Percentiles rank a stretch among this genome's conserved stretches.
Conservation (phyloP, 2,888 invertebrate genomes). For the Tachina fera region DNA sequence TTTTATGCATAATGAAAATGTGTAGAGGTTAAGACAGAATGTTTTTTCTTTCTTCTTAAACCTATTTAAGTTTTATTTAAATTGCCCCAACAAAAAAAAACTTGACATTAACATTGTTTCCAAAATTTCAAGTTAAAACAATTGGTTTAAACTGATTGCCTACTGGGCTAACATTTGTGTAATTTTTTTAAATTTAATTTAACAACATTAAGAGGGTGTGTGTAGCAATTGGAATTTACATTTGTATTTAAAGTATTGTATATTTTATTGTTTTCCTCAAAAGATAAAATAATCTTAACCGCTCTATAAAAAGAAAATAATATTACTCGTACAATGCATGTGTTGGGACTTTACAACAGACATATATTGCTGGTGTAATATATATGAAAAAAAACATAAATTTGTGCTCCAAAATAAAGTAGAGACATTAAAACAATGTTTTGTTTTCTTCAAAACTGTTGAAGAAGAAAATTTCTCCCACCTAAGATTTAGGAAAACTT, state of each 20-base stretch:
- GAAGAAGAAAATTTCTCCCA: slow-evolving; percentile 49
- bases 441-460: not conserved
- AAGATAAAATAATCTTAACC: slow-evolving; percentile 41
- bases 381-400: not conserved
- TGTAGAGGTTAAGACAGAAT: not conserved
- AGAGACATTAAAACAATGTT: not conserved
- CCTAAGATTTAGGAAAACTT: slow-evolving; percentile 2
- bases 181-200: slow-evolving; percentile 7
- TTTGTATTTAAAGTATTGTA: slow-evolving; percentile 16
- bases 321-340: slow-evolving; percentile 27
- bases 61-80: not conserved
- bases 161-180: slow-evolving; percentile 67
- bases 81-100: not conserved
- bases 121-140: slow-evolving; percentile 52
- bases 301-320: not conserved
- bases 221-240: slow-evolving; percentile 61
- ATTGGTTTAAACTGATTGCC: slow-evolving; percentile 69
- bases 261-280: not conserved
- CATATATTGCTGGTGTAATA: slow-evolving; percentile 10
- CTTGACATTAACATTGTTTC: slow-evolving; percentile 64
- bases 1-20: no score
- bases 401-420: slow-evolving; percentile 63
- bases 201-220: slow-evolving; percentile 60
- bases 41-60: not conserved
- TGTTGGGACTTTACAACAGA: slow-evolving; percentile 15